These are phyloP conservation scores for Heteromyza rotundicornis DNA, from an alignment of 2,888 invertebrate genomes.

Conservation along the genomic window DNA sequence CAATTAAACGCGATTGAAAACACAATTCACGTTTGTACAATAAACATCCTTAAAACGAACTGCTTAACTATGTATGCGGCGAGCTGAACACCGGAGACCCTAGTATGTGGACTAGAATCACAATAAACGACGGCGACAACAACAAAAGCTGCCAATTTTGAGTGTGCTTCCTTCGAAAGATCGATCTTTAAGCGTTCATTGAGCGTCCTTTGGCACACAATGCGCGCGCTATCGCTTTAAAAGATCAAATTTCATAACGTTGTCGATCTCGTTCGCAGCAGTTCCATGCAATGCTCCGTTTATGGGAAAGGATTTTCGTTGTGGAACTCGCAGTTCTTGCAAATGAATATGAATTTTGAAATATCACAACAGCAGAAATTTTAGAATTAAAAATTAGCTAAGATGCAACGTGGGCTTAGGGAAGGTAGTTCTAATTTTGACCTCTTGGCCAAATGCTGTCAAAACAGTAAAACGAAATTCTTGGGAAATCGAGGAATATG, in stretches of 20 bases:
- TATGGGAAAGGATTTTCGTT: conserved; percentile 2
- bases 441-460: too few relatives aligned
- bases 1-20: conserved; percentile 35
- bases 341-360: too few relatives aligned
- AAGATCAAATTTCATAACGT: conserved; percentile 4
- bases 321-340: too few relatives aligned
- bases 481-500: too few relatives aligned
- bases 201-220: not conserved
- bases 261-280: not conserved
- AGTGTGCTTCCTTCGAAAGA: not conserved
- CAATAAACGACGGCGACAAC: not conserved
- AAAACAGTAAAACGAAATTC: too few relatives aligned
- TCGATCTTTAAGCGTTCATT: too few relatives aligned
- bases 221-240: not conserved
- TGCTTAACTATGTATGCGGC: not conserved
- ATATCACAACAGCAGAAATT: too few relatives aligned
- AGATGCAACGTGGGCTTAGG: too few relatives aligned
- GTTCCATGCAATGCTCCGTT: not conserved
- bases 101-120: not conserved
- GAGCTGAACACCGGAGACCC: not conserved
- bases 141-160: conserved; percentile 1
- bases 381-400: too few relatives aligned
- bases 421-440: too few relatives aligned
- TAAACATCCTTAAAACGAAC: conserved; percentile 5
- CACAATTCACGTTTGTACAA: conserved; percentile 16